A percentile compares a stretch with the other conserved stretches of the same genome.
Conservation (phyloP, 2,888 invertebrate genomes). For the Empis livida region DNA sequence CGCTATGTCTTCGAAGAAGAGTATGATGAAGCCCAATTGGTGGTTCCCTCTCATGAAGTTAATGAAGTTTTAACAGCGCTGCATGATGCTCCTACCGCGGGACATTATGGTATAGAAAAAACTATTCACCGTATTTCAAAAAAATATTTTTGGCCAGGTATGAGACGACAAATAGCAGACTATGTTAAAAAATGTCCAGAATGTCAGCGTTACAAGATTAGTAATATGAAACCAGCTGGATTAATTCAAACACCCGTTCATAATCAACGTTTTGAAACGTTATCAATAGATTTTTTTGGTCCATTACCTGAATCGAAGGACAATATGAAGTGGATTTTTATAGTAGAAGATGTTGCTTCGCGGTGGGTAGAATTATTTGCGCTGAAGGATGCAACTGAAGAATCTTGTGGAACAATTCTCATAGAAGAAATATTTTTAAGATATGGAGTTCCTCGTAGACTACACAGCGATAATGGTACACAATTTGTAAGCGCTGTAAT, state of each 20-base stretch:
- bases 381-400: constrained; percentile 16
- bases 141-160: constrained; percentile 13
- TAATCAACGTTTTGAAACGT: constrained; percentile 12
- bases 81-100: constrained; percentile 13
- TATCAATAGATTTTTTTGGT: constrained; percentile 13
- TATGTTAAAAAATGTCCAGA: constrained; percentile 10
- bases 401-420: constrained; percentile 15
- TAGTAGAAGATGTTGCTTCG: constrained; percentile 16
- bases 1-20: constrained; percentile 6
- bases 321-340: constrained; percentile 14
- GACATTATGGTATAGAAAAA: constrained; percentile 11
- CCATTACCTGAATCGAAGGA: constrained; percentile 10
- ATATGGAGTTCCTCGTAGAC: constrained; percentile 19
- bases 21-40: constrained; percentile 8
- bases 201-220: constrained; percentile 11
- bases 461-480: constrained; percentile 23
- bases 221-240: constrained; percentile 13
- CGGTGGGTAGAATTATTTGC: constrained; percentile 18
- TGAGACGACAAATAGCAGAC: constrained; percentile 8
- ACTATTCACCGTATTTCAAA: constrained; percentile 9
- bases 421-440: constrained; percentile 20
- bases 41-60: constrained; percentile 6
- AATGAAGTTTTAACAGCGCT: constrained; percentile 4
- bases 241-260: constrained; percentile 12
- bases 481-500: constrained; percentile 25